Conservation (phyloP, 2,888 invertebrate species). For the Drosophila maculinotata region DNA sequence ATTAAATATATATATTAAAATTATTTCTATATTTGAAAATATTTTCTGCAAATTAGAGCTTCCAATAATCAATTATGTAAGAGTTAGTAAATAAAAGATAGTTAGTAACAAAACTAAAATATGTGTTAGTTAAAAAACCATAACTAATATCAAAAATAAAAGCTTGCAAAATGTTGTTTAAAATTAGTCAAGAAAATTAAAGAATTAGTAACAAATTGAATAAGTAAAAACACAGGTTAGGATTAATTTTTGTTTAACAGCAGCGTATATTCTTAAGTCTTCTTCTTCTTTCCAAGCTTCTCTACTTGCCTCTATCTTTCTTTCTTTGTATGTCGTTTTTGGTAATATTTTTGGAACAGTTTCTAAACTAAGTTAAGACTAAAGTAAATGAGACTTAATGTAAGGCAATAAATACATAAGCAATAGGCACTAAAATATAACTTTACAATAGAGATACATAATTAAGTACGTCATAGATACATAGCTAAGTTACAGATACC, state of each 20-base stretch:
- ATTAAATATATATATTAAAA: background rate
- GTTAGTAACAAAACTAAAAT: constrained; percentile 2
- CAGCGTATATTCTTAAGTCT: constrained; percentile 64
- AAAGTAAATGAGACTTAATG: constrained; percentile 67
- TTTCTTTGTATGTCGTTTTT: constrained; percentile 49
- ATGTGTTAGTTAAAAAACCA: constrained; percentile 9
- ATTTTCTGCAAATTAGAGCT: background rate
- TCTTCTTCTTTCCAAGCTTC: constrained; percentile 27
- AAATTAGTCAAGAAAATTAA: constrained; percentile 56
- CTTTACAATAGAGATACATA: constrained; percentile 43
- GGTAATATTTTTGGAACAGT: constrained; percentile 54
- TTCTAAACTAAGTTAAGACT: constrained; percentile 54
- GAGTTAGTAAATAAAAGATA: background rate
- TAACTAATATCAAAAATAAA: background rate
- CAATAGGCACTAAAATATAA: constrained; percentile 70
- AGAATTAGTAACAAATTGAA: constrained; percentile 37
- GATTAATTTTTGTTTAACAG: constrained; percentile 71
- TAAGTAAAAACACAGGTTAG: constrained; percentile 73
- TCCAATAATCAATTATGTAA: background rate
- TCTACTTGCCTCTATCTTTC: constrained; percentile 16
- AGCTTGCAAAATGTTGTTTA: constrained; percentile 4
- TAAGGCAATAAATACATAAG: constrained; percentile 75
- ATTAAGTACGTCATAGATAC: constrained; percentile 37
- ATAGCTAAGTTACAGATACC: constrained; percentile 46
- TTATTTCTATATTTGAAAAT: background rate